These are phyloP conservation scores for Platichthys stellatus DNA, from an alignment of 2,113 vertebrate species.

Conservation along the genomic window DNA sequence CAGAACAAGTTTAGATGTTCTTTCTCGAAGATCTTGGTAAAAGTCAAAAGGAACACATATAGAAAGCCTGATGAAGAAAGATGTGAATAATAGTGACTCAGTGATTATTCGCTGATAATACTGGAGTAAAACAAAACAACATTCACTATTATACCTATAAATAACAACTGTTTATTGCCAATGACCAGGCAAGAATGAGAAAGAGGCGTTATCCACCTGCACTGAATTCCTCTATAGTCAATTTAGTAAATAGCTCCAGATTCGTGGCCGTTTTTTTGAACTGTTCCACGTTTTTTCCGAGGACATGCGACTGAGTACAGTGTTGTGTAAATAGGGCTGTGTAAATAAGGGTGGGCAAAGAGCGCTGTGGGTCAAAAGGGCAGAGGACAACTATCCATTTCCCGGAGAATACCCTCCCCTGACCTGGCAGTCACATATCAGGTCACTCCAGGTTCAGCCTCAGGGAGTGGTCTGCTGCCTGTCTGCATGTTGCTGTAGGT, in stretches of 20 bases:
- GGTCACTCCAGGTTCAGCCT: conserved; percentile 70
- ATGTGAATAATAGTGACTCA: not conserved
- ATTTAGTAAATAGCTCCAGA: conserved; percentile 31
- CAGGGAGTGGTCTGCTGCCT: conserved; percentile 25
- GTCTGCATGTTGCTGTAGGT: conserved; percentile 37
- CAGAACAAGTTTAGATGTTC: too few relatives aligned
- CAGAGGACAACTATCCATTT: conserved; percentile 66
- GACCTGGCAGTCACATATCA: conserved; percentile 59
- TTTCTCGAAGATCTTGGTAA: not conserved
- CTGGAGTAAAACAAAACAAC: not conserved
- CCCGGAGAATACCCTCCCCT: conserved; percentile 46
- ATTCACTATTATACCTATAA: not conserved
- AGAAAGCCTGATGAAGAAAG: not conserved
- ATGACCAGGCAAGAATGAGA: too few relatives aligned
- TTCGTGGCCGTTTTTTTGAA: conserved; percentile 17
- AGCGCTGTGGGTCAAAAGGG: conserved; percentile 44
- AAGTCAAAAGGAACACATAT: too few relatives aligned
- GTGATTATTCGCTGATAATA: not conserved
- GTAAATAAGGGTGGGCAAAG: conserved; percentile 63
- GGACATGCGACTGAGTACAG: conserved; percentile 31
- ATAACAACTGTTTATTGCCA: not conserved
- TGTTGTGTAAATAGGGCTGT: conserved; percentile 49
- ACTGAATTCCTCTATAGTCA: not conserved
- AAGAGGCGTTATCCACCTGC: not conserved
- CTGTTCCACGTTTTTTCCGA: conserved; percentile 41